Evolutionary conservation across 2,797 vertebrate species (phyloP), one percentile per base, ranked within the genome.

Genomic region (Enteromius viviparus): DNA sequence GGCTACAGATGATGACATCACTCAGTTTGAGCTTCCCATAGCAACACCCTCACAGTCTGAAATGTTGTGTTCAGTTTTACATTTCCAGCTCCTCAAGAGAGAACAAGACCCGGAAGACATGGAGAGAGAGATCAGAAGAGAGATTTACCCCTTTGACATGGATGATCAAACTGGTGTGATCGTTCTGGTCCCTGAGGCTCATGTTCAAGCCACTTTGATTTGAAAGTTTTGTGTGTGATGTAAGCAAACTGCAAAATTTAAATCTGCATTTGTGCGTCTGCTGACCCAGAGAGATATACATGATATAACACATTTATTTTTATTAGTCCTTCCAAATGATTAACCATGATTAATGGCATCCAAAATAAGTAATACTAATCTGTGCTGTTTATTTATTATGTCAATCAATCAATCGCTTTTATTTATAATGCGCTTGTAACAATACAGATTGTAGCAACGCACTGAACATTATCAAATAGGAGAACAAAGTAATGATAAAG

Each of bases 61-160:
- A 74, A 26, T 40, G 53, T 37, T 6, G 4, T 40, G 15, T 66
- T n/a, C 49, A 15, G 10, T 66, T 78, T n/a, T 37, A 2, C 3
- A 37, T 65, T 34, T 66, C 21, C 42, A 78, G 19, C 19, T 81
- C 9, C 55, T 47, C 2, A n/a, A 62, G 19, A 62, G 23, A 62
- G 68, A 80, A 32, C 37, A 70, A 62, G 11, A 72, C 11, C 34
- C 0, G 4, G 19, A 68, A 53, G 65, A 66, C 2, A 68, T 14
- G 55, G 58, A 49, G 12, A 29, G 29, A 29, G 29, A 29, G 29
- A 29, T 29, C 29, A 29, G 29, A 2, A 34, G 26, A 66, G 60
- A 78, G 60, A 66, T 77, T 77, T 64, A 64, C 64, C 40, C 76
- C 55, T 64, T 77, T 77, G 76, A 77, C 58, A 58, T 60, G 40